A percentile compares a stretch with the other conserved stretches of the same genome.
These are phyloP conservation scores for Lordiphosa fenestrarum DNA, from an alignment of 2,888 invertebrate species.

Conservation along the genomic window DNA sequence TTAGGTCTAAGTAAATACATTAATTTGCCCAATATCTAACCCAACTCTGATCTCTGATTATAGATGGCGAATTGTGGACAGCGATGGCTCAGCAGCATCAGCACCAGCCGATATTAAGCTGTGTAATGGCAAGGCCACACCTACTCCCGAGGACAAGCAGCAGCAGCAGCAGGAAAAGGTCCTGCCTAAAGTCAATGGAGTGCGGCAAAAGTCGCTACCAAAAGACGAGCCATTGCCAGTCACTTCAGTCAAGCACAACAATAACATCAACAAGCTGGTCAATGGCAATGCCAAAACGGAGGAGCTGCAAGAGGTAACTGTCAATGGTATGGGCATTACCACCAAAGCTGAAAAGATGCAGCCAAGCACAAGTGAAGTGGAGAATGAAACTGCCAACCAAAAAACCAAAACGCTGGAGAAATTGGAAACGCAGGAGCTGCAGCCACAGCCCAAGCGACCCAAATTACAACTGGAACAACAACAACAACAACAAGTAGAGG, in stretches of 20 bases:
- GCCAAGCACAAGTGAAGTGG: background rate
- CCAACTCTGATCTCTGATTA: no score
- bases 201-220: constrained; percentile 13
- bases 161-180: constrained; percentile 3
- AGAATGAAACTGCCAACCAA: background rate
- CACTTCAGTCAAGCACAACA: constrained; percentile 28
- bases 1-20: background rate
- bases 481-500: constrained; percentile 3
- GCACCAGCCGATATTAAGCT: background rate
- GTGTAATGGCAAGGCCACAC: background rate
- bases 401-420: constrained; percentile 2
- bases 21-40: background rate
- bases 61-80: constrained; percentile 61
- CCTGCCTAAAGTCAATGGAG: constrained; percentile 26
- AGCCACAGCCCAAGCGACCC: constrained; percentile 48
- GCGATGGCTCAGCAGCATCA: constrained; percentile 9
- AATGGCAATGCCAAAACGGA: constrained; percentile 43
- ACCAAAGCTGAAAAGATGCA: constrained; percentile 1
- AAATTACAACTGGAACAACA: constrained; percentile 34
- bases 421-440: background rate
- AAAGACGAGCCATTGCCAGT: background rate
- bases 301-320: constrained; percentile 5
- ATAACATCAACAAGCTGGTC: constrained; percentile 33
- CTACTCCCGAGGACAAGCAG: background rate
- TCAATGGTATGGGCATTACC: constrained; percentile 12